Percentiles rank a stretch among this genome's conserved stretches.
Evolutionary conservation across 2,888 invertebrate species (phyloP).

Genomic region (Lydus trimaculatus): DNA sequence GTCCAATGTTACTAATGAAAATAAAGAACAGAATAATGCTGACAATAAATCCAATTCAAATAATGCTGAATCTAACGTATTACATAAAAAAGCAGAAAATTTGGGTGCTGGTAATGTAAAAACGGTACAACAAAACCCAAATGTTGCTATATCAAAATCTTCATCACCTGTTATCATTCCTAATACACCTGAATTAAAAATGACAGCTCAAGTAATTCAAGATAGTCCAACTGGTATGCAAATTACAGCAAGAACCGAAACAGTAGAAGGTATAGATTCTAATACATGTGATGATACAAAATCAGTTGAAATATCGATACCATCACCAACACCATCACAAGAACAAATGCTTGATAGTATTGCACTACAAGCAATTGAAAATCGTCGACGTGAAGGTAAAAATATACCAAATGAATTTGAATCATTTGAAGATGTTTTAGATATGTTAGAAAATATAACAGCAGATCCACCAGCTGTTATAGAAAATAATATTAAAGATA

Average conservation of each 20-base stretch:
- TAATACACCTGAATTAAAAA: constrained; percentile 57
- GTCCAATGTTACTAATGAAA: background rate
- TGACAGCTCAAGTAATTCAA: constrained; percentile 59
- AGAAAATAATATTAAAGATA: constrained; percentile 45
- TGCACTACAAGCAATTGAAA: constrained; percentile 67
- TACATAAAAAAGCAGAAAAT: constrained; percentile 39
- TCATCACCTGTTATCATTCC: constrained; percentile 52
- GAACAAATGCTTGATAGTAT: constrained; percentile 71
- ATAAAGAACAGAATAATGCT: background rate
- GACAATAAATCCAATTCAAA: constrained; percentile 1
- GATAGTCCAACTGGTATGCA: constrained; percentile 53
- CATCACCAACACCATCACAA: constrained; percentile 71
- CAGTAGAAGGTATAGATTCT: constrained; percentile 66
- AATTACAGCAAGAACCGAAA: constrained; percentile 60
- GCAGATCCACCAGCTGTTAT: constrained; percentile 50
- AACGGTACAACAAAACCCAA: constrained; percentile 55
- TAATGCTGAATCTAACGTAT: constrained; percentile 8
- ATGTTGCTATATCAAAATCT: constrained; percentile 48
- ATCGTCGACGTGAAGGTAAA: constrained; percentile 64
- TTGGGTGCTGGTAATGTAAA: constrained; percentile 55
- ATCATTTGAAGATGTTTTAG: constrained; percentile 73
- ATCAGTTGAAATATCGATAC: constrained; percentile 72
- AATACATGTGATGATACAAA: constrained; percentile 67
- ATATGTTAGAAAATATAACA: constrained; percentile 72
- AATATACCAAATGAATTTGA: constrained; percentile 65